Evolutionary conservation across 2,888 invertebrate genomes (phyloP), one percentile per base, ranked within the genome.

Genomic region (Eupeodes luniger): DNA sequence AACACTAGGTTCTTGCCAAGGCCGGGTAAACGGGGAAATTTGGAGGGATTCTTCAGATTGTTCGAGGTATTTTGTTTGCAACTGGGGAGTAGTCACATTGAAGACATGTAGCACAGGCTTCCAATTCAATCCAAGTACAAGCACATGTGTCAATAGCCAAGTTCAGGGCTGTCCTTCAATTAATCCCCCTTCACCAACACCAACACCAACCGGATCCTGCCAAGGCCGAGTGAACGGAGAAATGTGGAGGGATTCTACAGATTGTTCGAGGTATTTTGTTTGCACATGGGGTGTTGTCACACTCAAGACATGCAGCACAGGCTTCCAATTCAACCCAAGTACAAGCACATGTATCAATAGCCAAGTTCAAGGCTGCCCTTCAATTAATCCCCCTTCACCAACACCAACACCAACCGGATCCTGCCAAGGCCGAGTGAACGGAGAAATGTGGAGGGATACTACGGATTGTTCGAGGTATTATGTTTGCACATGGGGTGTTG

Each of bases 41-140:
- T 14, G 27, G 34, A 16, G 34, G 16, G 27, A 67, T 12, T 61
- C 44, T 0, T 11, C 14, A 6, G 78, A 83, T 12, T 83, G 83
- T 12, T 1, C 66, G 4, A 12, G 14, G 7, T 47, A 14, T 12
- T 62, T 16, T 16, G 11, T 16, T 16, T 62, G 62, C 11, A 5
- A 2, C 6, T 5, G 11, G 16, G 40, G 40, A 16, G 2, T 6
- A 11, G 11, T 62, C 5, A 16, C 11, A 16, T 1, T 1, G 14
- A 7, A 49, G 0, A 49, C 12, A 9, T 66, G 66, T 9, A 0
- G 2, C 0, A 1, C 6, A 3, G 66, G 66, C 4, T 27, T 66
- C 11, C 12, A 19, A 12, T 66, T 66, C 10, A 66, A 49, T 2
- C 7, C 36, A 3, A 7, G 0, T 4, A 6, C 0, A n/a, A 59